These are phyloP conservation scores for Actenoides hombroni DNA, from an alignment of 2,113 vertebrate species.

Conservation along the genomic window DNA sequence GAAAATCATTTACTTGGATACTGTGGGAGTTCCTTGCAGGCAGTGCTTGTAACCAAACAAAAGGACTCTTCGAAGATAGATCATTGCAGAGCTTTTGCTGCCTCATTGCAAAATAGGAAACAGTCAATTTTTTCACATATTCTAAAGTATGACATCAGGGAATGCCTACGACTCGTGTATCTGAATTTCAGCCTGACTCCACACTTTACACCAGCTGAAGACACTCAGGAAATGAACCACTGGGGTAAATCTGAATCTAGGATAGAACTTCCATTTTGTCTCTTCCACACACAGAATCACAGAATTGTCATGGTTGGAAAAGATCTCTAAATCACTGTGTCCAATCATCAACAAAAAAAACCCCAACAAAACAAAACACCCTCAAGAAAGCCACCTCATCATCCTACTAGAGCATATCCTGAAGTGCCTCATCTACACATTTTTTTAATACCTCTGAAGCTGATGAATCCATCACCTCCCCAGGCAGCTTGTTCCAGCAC, in stretches of 20 bases:
- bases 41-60: background rate
- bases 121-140: background rate
- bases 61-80: background rate
- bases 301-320: no score
- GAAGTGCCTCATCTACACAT: no score
- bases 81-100: background rate
- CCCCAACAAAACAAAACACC: no score
- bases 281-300: no score
- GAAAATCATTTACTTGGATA: background rate
- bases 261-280: background rate
- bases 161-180: background rate
- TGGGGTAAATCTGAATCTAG: background rate
- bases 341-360: no score
- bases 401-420: no score
- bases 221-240: background rate
- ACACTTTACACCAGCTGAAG: rapidly evolving
- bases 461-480: no score
- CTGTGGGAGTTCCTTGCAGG: background rate
- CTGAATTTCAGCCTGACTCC: background rate
- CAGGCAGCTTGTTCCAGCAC: no score
- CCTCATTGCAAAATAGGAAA: background rate
- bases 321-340: no score
- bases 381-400: no score
- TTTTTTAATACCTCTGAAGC: no score
- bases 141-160: background rate